phyloP scores from a whole-genome alignment of 2,888 invertebrate species.

The Phasia obesa region DNA sequence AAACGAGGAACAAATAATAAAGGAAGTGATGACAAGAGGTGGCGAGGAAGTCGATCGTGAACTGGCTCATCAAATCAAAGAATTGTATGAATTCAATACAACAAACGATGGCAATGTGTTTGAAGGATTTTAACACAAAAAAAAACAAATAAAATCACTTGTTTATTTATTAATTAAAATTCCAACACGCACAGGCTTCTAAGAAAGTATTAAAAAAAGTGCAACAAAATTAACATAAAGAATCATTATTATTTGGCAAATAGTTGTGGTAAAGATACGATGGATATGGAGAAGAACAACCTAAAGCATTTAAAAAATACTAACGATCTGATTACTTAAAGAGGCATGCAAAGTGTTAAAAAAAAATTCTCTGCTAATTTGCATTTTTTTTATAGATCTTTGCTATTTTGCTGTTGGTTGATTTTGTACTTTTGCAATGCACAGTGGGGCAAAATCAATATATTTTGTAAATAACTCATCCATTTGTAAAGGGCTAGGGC shows the following conservation, averaged over 20 bases:
- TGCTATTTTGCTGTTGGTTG: not conserved
- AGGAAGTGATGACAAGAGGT: constrained; percentile 73
- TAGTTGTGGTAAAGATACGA: constrained; percentile 42
- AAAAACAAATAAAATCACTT: constrained; percentile 11
- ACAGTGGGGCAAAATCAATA: too few species aligned
- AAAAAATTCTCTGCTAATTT: constrained; percentile 48
- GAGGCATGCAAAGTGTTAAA: constrained; percentile 12
- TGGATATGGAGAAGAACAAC: not conserved
- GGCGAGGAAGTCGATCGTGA: constrained; percentile 79
- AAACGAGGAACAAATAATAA: constrained; percentile 70
- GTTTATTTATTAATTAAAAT: constrained; percentile 62
- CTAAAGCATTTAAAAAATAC: not conserved
- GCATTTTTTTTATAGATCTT: constrained; percentile 59
- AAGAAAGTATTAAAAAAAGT: not conserved
- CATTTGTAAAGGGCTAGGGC: too few species aligned
- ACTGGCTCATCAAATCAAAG: constrained; percentile 77
- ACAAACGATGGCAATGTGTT: constrained; percentile 74
- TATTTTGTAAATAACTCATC: too few species aligned
- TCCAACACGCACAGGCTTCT: constrained; percentile 45
- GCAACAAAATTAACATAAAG: not conserved
- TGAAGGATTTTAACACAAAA: constrained; percentile 69
- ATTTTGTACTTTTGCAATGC: not conserved
- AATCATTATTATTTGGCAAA: constrained; percentile 62
- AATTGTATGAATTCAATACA: constrained; percentile 77
- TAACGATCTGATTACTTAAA: not conserved